These are phyloP conservation scores for Brachionus asplanchnoidis DNA, from an alignment of 1,140 invertebrate species.

Conservation along the genomic window DNA sequence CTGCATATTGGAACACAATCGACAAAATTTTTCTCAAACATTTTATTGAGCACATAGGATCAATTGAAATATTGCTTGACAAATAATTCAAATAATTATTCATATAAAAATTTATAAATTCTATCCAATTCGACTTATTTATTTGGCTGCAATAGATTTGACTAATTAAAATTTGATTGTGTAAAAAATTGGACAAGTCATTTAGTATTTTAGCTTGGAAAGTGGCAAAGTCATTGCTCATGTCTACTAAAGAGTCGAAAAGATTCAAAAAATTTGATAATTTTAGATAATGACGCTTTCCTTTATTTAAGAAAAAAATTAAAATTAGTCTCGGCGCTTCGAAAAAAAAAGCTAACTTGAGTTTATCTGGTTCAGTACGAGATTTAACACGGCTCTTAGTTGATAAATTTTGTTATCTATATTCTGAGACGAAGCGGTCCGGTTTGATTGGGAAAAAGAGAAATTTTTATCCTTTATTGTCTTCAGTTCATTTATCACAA, in stretches of 20 bases:
- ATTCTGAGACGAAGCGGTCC: not conserved
- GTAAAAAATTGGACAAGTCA: slow-evolving; percentile 15
- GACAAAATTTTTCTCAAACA: not conserved
- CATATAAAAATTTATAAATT: slow-evolving; percentile 16
- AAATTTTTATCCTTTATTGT: not conserved
- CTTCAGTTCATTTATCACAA: slow-evolving; percentile 13
- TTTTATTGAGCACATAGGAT: not conserved
- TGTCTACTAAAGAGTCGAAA: not conserved
- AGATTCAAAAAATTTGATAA: slow-evolving; percentile 1
- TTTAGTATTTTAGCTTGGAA: slow-evolving; percentile 3
- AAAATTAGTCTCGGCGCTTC: not conserved
- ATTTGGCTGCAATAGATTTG: not conserved
- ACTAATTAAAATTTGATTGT: not conserved
- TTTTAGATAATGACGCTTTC: not conserved
- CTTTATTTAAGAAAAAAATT: not conserved
- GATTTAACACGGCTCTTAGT: not conserved
- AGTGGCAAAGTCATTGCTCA: not conserved
- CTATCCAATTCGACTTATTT: slow-evolving; percentile 4
- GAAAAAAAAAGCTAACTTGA: not conserved
- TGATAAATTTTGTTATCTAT: slow-evolving; percentile 33
- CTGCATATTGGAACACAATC: not conserved
- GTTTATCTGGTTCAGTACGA: slow-evolving; percentile 8
- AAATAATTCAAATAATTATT: slow-evolving; percentile 28
- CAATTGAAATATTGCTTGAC: not conserved
- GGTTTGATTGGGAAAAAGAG: not conserved